These are phyloP conservation scores for Lycophotia porphyrea DNA, from an alignment of 2,888 invertebrate genomes.

Conservation along the genomic window DNA sequence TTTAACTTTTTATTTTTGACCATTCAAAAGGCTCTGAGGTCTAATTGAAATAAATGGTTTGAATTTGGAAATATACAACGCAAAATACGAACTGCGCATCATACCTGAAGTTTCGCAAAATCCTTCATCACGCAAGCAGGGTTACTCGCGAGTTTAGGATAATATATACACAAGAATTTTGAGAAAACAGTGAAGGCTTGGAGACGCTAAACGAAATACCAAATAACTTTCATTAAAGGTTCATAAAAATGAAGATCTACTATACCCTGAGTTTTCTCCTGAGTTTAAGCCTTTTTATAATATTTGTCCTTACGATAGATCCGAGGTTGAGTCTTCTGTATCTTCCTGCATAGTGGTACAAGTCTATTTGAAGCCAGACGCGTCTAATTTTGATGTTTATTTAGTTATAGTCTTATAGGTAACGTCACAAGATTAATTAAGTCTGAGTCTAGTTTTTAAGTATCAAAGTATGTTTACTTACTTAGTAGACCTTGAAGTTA, in stretches of 20 bases:
- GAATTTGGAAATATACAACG: too few species aligned
- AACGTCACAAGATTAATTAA: slow-evolving; percentile 32
- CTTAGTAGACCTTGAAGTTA: background rate
- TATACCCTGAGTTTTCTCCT: too few species aligned
- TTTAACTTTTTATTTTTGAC: too few species aligned
- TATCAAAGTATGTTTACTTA: background rate
- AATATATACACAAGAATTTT: background rate
- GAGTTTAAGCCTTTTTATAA: too few species aligned
- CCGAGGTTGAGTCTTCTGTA: slow-evolving; percentile 1
- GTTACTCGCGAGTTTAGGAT: too few species aligned
- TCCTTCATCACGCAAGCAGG: too few species aligned
- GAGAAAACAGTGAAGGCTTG: background rate
- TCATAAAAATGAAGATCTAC: too few species aligned
- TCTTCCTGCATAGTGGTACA: background rate
- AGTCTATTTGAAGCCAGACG: slow-evolving; percentile 3
- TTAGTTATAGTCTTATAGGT: slow-evolving; percentile 6
- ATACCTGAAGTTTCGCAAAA: too few species aligned
- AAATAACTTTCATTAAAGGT: too few species aligned
- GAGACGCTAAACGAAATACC: background rate
- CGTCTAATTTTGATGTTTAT: slow-evolving; percentile 38
- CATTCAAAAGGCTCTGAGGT: too few species aligned
- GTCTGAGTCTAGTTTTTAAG: slow-evolving; percentile 7
- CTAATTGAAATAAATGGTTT: too few species aligned
- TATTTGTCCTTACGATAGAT: background rate
- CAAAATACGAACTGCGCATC: too few species aligned